Percentiles rank a stretch among this genome's conserved stretches.
Evolutionary conservation across 2,113 vertebrate genomes (phyloP).

Genomic region (Oriolus oriolus): DNA sequence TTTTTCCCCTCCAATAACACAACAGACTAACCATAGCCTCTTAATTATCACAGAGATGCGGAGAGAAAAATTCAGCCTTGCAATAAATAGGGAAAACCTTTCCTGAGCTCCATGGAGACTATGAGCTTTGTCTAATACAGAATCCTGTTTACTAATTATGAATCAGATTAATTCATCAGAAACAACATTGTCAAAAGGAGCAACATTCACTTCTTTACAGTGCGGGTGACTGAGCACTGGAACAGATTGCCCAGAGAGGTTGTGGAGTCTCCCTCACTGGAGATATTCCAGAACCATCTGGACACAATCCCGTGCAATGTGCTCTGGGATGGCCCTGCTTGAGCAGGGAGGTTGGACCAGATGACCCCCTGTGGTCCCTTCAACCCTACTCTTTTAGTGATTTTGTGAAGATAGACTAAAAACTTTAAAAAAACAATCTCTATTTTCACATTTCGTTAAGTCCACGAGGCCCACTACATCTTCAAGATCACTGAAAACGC

Average conservation of each 20-base stretch:
- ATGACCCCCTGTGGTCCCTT: neutral
- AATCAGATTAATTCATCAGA: neutral
- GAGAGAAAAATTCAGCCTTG: neutral
- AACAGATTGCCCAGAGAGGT: neutral
- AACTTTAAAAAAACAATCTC: neutral
- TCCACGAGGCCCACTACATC: neutral
- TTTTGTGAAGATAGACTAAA: neutral
- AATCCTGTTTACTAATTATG: neutral
- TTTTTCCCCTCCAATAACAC: neutral
- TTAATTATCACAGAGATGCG: neutral
- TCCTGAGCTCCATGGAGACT: neutral
- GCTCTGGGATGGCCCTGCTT: neutral
- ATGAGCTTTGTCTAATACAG: neutral
- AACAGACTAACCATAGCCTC: neutral
- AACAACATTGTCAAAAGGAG: neutral
- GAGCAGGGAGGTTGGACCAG: neutral
- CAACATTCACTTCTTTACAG: neutral
- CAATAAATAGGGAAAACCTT: neutral
- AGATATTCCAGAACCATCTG: neutral
- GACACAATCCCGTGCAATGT: neutral
- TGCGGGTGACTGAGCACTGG: neutral
- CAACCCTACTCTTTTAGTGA: neutral
- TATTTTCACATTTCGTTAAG: neutral
- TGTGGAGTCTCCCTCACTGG: neutral
- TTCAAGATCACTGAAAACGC: neutral